Conservation (phyloP, 2,113 vertebrate species). For the Haemorhous mexicanus region DNA sequence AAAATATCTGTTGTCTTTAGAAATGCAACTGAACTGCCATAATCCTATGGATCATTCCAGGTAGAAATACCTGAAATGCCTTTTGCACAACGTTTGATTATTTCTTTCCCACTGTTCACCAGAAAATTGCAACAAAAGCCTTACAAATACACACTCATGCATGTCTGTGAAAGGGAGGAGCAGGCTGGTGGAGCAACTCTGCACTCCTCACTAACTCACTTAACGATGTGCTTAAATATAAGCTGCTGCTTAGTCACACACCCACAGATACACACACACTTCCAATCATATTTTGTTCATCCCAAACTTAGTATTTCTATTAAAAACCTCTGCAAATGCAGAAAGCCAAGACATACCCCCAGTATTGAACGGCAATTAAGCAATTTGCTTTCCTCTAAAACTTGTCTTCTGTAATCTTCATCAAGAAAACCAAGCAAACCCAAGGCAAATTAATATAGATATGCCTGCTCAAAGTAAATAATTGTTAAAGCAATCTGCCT, state of each 20-base stretch:
- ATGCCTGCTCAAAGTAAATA: conserved; percentile 52
- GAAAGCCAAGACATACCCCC: not conserved
- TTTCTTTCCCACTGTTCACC: not conserved
- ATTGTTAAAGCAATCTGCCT: conserved; percentile 18
- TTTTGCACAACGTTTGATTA: not conserved
- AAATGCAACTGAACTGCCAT: not conserved
- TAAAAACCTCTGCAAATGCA: not conserved
- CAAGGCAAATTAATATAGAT: conserved; percentile 50
- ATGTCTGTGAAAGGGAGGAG: not conserved
- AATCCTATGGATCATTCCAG: not conserved
- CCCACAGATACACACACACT: not conserved
- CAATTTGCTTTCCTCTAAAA: conserved; percentile 34
- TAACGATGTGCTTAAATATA: not conserved
- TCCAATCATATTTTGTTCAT: not conserved
- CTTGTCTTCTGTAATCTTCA: conserved; percentile 47
- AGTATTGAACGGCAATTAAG: conserved; percentile 31
- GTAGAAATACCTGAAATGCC: not conserved
- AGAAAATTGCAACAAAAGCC: not conserved
- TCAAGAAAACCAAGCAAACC: conserved; percentile 53
- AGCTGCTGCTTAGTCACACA: not conserved
- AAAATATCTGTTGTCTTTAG: not conserved
- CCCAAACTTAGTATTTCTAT: not conserved
- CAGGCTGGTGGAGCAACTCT: not conserved
- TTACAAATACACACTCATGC: not conserved
- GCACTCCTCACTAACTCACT: not conserved